Conservation (phyloP, 2,797 vertebrate species). For the Malacoraja senta region DNA sequence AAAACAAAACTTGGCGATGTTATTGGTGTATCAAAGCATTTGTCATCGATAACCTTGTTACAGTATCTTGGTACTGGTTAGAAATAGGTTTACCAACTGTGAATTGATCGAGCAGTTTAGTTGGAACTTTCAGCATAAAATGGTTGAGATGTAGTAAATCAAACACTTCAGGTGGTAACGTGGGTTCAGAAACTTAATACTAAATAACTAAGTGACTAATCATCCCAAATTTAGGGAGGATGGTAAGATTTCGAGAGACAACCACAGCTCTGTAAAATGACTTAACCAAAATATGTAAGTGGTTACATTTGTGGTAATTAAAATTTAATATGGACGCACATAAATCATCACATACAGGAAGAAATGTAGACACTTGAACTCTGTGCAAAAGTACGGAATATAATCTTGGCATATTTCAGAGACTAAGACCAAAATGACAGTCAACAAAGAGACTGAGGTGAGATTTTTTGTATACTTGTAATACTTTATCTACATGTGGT, state of each 20-base stretch:
- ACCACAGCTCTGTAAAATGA: not conserved
- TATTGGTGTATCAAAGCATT: not conserved
- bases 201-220: not conserved
- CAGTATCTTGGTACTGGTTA: not conserved
- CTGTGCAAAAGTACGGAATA: not conserved
- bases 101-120: not conserved
- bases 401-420: not conserved
- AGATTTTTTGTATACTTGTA: not conserved
- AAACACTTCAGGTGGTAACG: not conserved
- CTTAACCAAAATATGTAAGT: not conserved
- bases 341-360: not conserved
- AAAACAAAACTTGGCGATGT: not conserved
- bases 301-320: not conserved
- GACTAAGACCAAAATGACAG: not conserved
- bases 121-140: not conserved
- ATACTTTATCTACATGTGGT: not conserved
- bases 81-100: not conserved
- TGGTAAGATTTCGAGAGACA: not conserved
- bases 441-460: not conserved
- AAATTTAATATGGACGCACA: not conserved
- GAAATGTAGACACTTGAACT: not conserved
- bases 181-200: not conserved
- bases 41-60: not conserved
- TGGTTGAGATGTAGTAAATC: not conserved
- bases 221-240: not conserved